A percentile compares a stretch with the other conserved stretches of the same genome.
Conservation (phyloP, 2,888 invertebrate species). For the Congeria kusceri region DNA sequence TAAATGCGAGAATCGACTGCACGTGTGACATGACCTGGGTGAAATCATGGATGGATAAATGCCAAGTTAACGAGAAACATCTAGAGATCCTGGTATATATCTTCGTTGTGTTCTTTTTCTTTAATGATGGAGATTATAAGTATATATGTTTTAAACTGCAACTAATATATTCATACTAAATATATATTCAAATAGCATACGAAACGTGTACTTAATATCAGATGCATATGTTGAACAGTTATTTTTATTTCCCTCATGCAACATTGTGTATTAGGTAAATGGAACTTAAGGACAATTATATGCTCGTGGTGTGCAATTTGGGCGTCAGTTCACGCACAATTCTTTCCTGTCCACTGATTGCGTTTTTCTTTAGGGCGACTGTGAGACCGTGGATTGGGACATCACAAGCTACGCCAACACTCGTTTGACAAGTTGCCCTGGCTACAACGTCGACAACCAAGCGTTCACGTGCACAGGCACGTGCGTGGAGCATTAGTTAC, state of each 20-base stretch:
- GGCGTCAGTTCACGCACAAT: neutral
- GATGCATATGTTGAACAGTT: neutral
- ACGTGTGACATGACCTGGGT: constrained; percentile 70
- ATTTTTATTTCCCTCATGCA: too few relatives aligned
- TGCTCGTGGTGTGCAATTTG: neutral
- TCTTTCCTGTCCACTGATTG: neutral
- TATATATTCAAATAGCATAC: neutral
- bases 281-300: too few relatives aligned
- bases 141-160: too few relatives aligned
- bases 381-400: constrained; percentile 55
- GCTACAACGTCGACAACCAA: neutral
- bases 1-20: constrained; percentile 61
- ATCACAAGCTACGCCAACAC: constrained; percentile 53
- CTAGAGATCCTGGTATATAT: constrained; percentile 17
- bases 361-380: constrained; percentile 47
- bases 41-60: constrained; percentile 33
- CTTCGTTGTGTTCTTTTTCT: too few relatives aligned
- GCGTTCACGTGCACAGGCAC: constrained; percentile 9
- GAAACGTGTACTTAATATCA: neutral
- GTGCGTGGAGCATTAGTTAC: neutral
- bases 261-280: too few relatives aligned
- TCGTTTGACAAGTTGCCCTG: constrained; percentile 52
- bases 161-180: too few relatives aligned
- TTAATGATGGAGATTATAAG: too few relatives aligned
- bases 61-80: neutral